These are phyloP conservation scores for Megamerina dolium DNA, from an alignment of 2,888 invertebrate species.

Conservation along the genomic window DNA sequence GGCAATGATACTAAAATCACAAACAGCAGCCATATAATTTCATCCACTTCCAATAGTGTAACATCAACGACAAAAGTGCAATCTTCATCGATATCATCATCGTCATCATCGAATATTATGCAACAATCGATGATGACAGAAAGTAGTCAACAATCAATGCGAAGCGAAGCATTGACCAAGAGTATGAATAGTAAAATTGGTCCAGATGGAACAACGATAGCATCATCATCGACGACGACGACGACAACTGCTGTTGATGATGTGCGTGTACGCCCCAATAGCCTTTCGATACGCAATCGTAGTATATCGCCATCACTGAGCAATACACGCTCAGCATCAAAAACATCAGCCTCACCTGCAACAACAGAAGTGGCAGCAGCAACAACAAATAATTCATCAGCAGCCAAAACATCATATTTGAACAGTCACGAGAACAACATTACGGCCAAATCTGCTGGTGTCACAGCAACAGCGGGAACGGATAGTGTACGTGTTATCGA, in stretches of 20 bases:
- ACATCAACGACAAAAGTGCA: constrained; percentile 36
- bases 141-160: constrained; percentile 24
- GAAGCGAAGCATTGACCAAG: constrained; percentile 25
- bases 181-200: constrained; percentile 23
- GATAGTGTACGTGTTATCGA: constrained; percentile 33
- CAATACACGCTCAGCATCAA: constrained; percentile 20
- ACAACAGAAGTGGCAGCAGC: constrained; percentile 20
- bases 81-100: constrained; percentile 38
- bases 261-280: constrained; percentile 39
- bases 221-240: constrained; percentile 16
- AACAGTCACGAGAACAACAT: constrained; percentile 11
- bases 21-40: constrained; percentile 14
- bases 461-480: constrained; percentile 4
- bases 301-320: constrained; percentile 41
- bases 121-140: constrained; percentile 37
- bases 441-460: background rate
- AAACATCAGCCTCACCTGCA: constrained; percentile 13
- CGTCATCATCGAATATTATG: constrained; percentile 34
- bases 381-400: constrained; percentile 11
- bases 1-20: constrained; percentile 26
- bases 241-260: constrained; percentile 27
- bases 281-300: constrained; percentile 41
- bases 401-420: constrained; percentile 15
- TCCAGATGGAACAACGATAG: constrained; percentile 23
- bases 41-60: constrained; percentile 9